Percentiles rank a stretch among this genome's conserved stretches.
phyloP scores from a whole-genome alignment of 2,888 invertebrate species.

The Quadroppia sp. region DNA sequence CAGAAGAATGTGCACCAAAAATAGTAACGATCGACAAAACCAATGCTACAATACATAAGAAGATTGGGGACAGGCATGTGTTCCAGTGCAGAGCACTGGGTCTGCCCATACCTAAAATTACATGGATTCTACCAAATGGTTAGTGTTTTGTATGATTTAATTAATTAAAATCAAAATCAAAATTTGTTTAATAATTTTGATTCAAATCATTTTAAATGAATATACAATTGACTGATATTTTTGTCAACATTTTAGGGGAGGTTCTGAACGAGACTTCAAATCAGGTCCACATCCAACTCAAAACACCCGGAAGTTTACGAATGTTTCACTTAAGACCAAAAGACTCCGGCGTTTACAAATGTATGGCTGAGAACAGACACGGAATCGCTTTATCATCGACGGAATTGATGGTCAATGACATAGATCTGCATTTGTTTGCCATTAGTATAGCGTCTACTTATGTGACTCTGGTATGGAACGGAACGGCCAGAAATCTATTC shows the following conservation, averaged over 20 bases:
- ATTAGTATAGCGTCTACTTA: constrained; percentile 52
- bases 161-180: too few species aligned
- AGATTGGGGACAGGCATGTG: constrained; percentile 45
- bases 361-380: constrained; percentile 52
- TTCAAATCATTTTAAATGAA: neutral
- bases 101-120: constrained; percentile 52
- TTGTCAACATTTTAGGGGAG: constrained; percentile 49
- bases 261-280: constrained; percentile 51
- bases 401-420: constrained; percentile 52
- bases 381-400: constrained; percentile 51
- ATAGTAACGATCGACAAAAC: constrained; percentile 41
- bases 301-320: constrained; percentile 49
- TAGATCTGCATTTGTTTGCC: constrained; percentile 53
- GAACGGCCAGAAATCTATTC: constrained; percentile 50
- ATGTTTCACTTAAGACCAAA: constrained; percentile 50
- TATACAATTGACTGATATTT: neutral
- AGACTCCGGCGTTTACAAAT: constrained; percentile 54
- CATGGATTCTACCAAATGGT: constrained; percentile 54
- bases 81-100: constrained; percentile 55
- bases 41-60: constrained; percentile 44
- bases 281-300: constrained; percentile 50
- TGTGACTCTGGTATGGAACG: constrained; percentile 50
- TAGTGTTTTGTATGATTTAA: too few species aligned
- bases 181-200: neutral
- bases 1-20: constrained; percentile 48